Percentiles rank a stretch among this genome's conserved stretches.
Evolutionary conservation across 2,888 invertebrate genomes (phyloP).

Genomic region (Metellina segmentata): DNA sequence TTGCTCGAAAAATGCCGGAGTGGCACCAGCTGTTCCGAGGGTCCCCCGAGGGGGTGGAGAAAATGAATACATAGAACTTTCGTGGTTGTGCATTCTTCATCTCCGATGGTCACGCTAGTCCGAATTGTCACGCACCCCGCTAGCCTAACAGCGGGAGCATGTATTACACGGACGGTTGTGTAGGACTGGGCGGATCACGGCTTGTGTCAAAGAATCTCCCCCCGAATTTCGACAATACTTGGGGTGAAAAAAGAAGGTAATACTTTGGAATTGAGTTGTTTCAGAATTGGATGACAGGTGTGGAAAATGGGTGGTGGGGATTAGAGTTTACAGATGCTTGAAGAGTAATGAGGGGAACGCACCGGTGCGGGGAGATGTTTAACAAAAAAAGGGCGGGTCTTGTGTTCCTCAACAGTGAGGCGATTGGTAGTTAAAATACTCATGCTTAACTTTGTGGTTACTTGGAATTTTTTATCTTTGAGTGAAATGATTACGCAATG

Average conservation of each 20-base stretch:
- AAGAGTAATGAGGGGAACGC: not conserved
- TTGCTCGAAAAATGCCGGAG: conserved; percentile 40
- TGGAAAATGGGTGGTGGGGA: not conserved
- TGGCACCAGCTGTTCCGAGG: conserved; percentile 55
- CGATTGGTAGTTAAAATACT: too few species aligned
- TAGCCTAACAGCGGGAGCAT: too few species aligned
- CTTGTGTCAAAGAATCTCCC: not conserved
- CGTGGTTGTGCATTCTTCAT: conserved; percentile 40
- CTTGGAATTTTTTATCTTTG: too few species aligned
- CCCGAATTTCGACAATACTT: not conserved
- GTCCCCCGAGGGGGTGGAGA: conserved; percentile 15
- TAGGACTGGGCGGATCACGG: not conserved
- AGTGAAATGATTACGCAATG: too few species aligned
- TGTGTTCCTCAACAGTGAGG: too few species aligned
- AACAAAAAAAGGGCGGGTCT: too few species aligned
- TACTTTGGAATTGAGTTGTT: not conserved
- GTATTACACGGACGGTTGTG: too few species aligned
- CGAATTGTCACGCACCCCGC: conserved; percentile 47
- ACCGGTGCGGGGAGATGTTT: not conserved
- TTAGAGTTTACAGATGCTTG: not conserved
- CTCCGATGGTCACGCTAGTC: conserved; percentile 58
- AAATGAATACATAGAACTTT: conserved; percentile 52
- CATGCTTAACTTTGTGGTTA: too few species aligned
- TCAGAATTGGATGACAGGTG: not conserved
- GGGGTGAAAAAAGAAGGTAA: not conserved